Conservation (phyloP, 2,113 vertebrate genomes). For the Pseudonaja textilis region DNA sequence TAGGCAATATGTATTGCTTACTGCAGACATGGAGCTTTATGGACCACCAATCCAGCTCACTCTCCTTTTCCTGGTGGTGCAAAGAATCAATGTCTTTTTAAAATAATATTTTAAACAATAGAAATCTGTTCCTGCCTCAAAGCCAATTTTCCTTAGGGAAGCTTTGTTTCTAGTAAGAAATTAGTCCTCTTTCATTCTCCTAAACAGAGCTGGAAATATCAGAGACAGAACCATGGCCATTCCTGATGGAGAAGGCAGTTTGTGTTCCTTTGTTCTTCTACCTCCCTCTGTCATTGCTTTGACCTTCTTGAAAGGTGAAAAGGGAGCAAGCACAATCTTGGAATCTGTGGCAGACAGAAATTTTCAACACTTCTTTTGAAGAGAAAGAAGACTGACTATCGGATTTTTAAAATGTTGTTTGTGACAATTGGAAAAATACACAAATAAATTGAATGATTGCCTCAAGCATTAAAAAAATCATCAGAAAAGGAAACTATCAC, state of each 20-base stretch:
- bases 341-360: neutral
- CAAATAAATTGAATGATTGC: neutral
- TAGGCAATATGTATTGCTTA: neutral
- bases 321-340: neutral
- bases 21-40: neutral
- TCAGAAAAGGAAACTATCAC: conserved; percentile 1
- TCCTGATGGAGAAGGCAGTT: neutral
- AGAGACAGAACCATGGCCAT: neutral
- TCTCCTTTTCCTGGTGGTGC: neutral
- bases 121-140: neutral
- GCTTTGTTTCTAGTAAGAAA: neutral
- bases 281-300: neutral
- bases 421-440: neutral
- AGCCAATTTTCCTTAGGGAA: neutral
- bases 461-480: neutral
- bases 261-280: no score
- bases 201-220: neutral
- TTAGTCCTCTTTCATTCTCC: no score
- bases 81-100: neutral
- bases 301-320: conserved; percentile 3
- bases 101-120: neutral
- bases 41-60: neutral
- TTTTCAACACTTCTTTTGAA: conserved; percentile 20
- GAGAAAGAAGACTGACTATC: neutral
- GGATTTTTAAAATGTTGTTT: conserved; percentile 13